Evolutionary conservation across 30 jellyfish, hydroid and myxozoan species (phyloP).

Genomic region (Aurelia coerulea): DNA sequence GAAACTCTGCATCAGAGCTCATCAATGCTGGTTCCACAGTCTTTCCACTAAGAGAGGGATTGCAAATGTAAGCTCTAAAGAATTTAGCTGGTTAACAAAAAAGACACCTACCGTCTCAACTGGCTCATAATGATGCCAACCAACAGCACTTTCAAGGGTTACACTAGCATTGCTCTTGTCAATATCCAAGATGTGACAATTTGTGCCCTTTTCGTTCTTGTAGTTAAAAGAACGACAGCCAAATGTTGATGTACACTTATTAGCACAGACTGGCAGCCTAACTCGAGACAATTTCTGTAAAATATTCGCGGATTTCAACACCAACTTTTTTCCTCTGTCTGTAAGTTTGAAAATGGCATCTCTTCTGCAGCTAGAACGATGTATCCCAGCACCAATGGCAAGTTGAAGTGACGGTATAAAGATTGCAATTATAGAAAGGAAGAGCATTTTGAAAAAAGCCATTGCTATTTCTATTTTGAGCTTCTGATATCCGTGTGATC

Average conservation of each 20-base stretch:
- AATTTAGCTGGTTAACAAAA: no score
- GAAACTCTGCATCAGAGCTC: no score
- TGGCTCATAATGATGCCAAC: constrained; percentile 45
- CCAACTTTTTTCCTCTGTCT: constrained; percentile 12
- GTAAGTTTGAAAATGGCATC: constrained; percentile 20
- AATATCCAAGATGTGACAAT: constrained; percentile 22
- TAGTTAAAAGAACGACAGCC: constrained; percentile 21
- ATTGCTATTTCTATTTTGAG: no score
- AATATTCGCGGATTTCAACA: background rate
- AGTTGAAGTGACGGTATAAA: background rate
- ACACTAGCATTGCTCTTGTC: constrained; percentile 11
- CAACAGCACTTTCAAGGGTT: constrained; percentile 5
- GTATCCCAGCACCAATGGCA: background rate
- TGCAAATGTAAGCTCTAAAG: no score
- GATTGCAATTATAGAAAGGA: no score
- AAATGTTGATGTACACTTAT: constrained; percentile 12
- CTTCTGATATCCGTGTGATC: no score
- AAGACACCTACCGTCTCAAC: background rate
- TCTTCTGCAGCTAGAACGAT: constrained; percentile 39
- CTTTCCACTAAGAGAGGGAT: no score
- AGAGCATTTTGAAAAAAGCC: no score
- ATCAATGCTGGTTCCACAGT: no score
- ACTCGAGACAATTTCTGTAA: background rate
- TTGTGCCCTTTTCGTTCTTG: constrained; percentile 14
- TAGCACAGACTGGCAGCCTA: constrained; percentile 16